Percentiles rank a stretch among this genome's conserved stretches.
phyloP scores from a whole-genome alignment of 1,140 invertebrate genomes.

The Drosophila nikananu region DNA sequence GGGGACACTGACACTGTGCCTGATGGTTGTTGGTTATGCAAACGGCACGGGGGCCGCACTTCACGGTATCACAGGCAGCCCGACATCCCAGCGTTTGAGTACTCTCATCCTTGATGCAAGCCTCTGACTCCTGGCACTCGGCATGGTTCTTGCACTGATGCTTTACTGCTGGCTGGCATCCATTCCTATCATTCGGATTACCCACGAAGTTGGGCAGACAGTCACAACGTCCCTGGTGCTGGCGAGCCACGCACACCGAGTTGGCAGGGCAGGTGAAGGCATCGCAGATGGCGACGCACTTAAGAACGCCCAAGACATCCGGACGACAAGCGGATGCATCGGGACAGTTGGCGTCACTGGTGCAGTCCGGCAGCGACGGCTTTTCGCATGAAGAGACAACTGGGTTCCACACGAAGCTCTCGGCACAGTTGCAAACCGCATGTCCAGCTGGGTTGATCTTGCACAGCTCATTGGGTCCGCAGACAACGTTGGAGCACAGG shows the following conservation, averaged over 20 bases:
- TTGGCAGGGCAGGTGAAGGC: slow-evolving; percentile 93
- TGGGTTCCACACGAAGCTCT: slow-evolving; percentile 93
- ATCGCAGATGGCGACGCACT: slow-evolving; percentile 91
- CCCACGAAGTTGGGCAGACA: slow-evolving; percentile 92
- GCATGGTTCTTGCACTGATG: slow-evolving; percentile 92
- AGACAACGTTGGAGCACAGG: slow-evolving; percentile 92
- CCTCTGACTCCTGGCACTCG: slow-evolving; percentile 92
- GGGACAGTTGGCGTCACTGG: slow-evolving; percentile 90
- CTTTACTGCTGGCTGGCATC: slow-evolving; percentile 90
- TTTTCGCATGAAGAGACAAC: slow-evolving; percentile 92
- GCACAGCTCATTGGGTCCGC: slow-evolving; percentile 93
- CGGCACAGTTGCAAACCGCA: slow-evolving; percentile 91
- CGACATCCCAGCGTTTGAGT: slow-evolving; percentile 87
- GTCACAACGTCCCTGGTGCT: slow-evolving; percentile 92
- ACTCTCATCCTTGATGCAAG: slow-evolving; percentile 87
- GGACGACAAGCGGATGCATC: slow-evolving; percentile 90
- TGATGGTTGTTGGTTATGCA: slow-evolving; percentile 95
- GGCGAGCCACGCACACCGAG: slow-evolving; percentile 91
- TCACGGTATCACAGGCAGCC: slow-evolving; percentile 90
- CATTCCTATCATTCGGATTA: slow-evolving; percentile 95
- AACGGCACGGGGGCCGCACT: slow-evolving; percentile 93
- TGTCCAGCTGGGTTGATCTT: slow-evolving; percentile 88
- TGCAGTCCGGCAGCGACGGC: slow-evolving; percentile 93
- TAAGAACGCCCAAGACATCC: slow-evolving; percentile 93
- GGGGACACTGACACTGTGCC: slow-evolving; percentile 94